These are phyloP conservation scores for Reinhardtius hippoglossoides DNA, from an alignment of 2,113 vertebrate genomes.

Conservation along the genomic window DNA sequence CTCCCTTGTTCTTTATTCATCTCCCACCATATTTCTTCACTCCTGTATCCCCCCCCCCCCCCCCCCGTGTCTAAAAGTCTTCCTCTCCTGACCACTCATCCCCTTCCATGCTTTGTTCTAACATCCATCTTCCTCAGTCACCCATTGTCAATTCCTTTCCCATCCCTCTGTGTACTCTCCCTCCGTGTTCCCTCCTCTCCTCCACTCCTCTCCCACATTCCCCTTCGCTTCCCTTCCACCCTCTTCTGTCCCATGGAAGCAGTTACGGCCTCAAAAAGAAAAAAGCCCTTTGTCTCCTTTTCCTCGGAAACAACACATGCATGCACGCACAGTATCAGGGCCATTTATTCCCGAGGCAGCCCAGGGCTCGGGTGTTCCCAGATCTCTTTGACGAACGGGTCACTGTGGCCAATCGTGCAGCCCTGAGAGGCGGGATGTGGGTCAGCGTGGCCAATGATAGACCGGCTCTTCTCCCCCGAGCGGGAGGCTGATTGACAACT, in stretches of 20 bases:
- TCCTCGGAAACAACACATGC: conserved; percentile 66
- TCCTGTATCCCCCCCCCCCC: background rate
- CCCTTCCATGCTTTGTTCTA: background rate
- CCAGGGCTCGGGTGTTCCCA: conserved; percentile 74
- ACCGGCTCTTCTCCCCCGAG: conserved; percentile 39
- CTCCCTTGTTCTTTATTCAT: conserved; percentile 4
- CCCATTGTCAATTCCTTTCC: conserved; percentile 23
- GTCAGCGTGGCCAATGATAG: conserved; percentile 66
- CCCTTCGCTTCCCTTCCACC: conserved; percentile 14
- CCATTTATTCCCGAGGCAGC: conserved; percentile 76
- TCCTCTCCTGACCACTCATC: background rate
- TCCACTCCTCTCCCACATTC: background rate
- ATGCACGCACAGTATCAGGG: conserved; percentile 72
- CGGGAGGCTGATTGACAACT: conserved; percentile 75
- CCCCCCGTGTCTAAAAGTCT: conserved; percentile 6
- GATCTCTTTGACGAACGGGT: conserved; percentile 73
- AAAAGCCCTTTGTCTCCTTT: conserved; percentile 70
- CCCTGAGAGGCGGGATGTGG: conserved; percentile 74
- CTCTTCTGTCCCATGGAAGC: conserved; percentile 45
- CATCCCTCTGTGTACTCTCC: conserved; percentile 12
- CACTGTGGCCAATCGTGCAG: conserved; percentile 79
- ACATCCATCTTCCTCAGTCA: conserved; percentile 7
- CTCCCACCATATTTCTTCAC: background rate
- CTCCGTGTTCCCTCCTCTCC: background rate
- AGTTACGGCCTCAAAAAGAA: conserved; percentile 46